Evolutionary conservation across 2,797 vertebrate species (phyloP).

Genomic region (Tenualosa thibaudeaui): DNA sequence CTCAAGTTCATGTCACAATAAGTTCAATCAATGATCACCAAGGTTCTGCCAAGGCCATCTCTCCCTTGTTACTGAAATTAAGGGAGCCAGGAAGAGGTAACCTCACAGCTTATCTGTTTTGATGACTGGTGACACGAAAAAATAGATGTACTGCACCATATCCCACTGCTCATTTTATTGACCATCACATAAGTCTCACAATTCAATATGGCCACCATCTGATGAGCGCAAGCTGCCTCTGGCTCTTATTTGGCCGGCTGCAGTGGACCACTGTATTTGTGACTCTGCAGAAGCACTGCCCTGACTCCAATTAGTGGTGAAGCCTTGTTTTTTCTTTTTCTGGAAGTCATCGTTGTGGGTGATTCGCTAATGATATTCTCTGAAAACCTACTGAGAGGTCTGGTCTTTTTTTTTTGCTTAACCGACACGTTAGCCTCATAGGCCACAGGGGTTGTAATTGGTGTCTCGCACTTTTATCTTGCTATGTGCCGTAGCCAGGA

Average conservation of each 20-base stretch:
- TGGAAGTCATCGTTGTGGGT: background rate
- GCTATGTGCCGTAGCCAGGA: background rate
- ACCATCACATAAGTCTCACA: background rate
- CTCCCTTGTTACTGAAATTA: no score
- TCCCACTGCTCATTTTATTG: background rate
- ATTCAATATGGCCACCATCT: background rate
- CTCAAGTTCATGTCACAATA: no score
- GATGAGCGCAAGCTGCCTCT: background rate
- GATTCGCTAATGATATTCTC: background rate
- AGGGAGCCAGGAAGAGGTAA: no score
- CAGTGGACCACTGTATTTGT: background rate
- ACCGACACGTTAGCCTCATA: background rate
- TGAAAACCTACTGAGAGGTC: background rate
- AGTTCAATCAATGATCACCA: no score
- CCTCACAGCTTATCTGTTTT: no score
- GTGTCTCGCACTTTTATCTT: background rate
- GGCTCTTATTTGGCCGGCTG: background rate
- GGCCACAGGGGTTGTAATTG: background rate
- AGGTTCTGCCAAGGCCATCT: no score
- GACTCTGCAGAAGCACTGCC: background rate
- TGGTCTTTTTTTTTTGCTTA: background rate
- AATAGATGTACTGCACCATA: background rate
- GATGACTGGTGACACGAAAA: no score
- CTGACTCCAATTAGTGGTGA: background rate
- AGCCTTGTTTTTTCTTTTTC: background rate